Evolutionary conservation across 2,113 vertebrate genomes (phyloP), one percentile per base, ranked within the genome.

Genomic region (Tiliqua scincoides): DNA sequence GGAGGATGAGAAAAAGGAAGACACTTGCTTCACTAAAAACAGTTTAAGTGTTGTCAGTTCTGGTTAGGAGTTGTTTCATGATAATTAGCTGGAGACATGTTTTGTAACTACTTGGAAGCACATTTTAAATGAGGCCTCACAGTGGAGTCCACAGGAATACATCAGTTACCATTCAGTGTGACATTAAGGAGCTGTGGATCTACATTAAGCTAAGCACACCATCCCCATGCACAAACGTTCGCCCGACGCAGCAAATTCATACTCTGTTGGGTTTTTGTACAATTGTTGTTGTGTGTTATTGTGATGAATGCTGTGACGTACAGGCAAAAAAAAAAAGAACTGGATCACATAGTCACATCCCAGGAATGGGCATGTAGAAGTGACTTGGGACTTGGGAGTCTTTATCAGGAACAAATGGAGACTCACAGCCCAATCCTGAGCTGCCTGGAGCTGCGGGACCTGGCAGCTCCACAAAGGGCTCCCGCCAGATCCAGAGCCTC

Each of bases 61-160:
- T 62, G 48, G 27, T 88, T 90, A 52, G 48, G 65, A 59, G 62
- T 76, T 94, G 61, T 90, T 94, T 83, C 79, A 85, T 93, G 82
- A 84, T 89, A 95, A 96, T 96, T 95, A 96, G 90, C 89, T 95
- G 85, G 86, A 93, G 85, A 91, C 79, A 90, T 92, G 79, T 86
- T 93, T 48, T 85, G 27, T 15, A 89, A 54, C 70, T 89, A 65
- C 89, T 88, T 93, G 80, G 91, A 94, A 92, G 89, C n/a, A 91
- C 79, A 90, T 95, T 93, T 93, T 92, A 92, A 92, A 89, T 89
- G 94, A 89, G 67, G 91, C 92, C 90, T 82, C 81, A 85, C 35
- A 70, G 37, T 87, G 70, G 11, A 37, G 74, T 92, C 89, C 93
- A 93, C 76, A 84, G 90, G 89, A 89, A 92, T 65, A 77, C 83